These are phyloP conservation scores for Bugula neritina DNA, from an alignment of 2,888 invertebrate genomes.

Conservation along the genomic window DNA sequence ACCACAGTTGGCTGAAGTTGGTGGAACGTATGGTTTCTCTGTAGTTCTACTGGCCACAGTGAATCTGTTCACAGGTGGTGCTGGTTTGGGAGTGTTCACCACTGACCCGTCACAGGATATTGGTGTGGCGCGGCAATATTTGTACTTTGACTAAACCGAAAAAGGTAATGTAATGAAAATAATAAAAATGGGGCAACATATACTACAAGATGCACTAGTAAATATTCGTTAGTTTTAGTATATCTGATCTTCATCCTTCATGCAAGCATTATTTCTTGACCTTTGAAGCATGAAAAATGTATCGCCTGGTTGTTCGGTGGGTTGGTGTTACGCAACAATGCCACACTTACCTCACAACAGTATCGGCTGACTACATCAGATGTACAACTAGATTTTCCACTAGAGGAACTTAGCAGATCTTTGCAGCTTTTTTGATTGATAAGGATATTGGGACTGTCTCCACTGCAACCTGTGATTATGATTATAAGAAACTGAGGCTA, in stretches of 20 bases:
- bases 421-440: conserved; percentile 5
- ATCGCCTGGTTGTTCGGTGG: too few species aligned
- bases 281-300: too few species aligned
- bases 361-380: neutral
- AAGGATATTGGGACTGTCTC: neutral
- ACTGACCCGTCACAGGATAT: neutral
- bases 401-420: neutral
- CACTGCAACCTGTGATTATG: neutral
- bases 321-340: too few species aligned
- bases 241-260: too few species aligned
- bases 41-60: neutral
- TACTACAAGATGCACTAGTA: too few species aligned
- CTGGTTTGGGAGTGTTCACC: neutral
- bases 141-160: neutral
- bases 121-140: conserved; percentile 3
- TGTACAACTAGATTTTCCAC: neutral
- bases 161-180: too few species aligned
- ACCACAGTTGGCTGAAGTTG: neutral
- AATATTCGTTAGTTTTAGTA: too few species aligned
- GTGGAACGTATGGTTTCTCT: neutral
- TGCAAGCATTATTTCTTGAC: too few species aligned
- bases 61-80: neutral
- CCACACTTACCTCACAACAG: conserved; percentile 3
- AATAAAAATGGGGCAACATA: too few species aligned
- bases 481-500: too few species aligned